Evolutionary conservation across 92 coral and sea anemone genomes (phyloP).

Genomic region (Chrysogorgia sp.): DNA sequence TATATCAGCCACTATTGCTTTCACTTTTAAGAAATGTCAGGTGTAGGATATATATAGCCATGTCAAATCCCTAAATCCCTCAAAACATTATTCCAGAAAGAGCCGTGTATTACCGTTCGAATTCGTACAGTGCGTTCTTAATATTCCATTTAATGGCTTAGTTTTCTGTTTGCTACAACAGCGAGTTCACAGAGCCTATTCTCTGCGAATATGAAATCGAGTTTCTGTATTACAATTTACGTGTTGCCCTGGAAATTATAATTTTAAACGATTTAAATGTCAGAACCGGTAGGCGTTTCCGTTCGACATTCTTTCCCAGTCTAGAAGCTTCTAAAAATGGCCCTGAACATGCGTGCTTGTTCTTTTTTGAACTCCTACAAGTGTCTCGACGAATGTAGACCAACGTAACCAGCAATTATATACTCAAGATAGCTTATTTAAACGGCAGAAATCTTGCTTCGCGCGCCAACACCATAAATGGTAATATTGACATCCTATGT

Average conservation of each 20-base stretch:
- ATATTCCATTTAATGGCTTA: too few species aligned
- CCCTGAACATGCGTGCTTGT: background rate
- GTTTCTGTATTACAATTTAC: too few species aligned
- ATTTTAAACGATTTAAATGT: background rate
- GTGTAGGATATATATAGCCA: too few species aligned
- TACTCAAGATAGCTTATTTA: background rate
- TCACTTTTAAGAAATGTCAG: too few species aligned
- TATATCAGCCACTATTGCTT: too few species aligned
- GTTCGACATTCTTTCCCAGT: background rate
- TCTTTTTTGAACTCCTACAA: background rate
- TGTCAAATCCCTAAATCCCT: too few species aligned
- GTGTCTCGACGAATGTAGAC: background rate
- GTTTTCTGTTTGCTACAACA: too few species aligned
- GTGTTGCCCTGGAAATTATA: background rate
- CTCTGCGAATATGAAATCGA: too few species aligned
- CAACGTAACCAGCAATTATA: background rate
- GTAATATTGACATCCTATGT: conserved; percentile 33
- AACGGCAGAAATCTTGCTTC: background rate
- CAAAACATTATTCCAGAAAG: too few species aligned
- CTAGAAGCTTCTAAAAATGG: background rate
- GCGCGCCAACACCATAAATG: conserved; percentile 14
- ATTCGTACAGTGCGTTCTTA: too few species aligned
- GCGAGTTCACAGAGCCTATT: too few species aligned
- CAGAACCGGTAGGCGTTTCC: background rate
- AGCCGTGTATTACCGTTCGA: too few species aligned